Percentiles rank a stretch among this genome's conserved stretches.
Conservation (phyloP, 2,888 invertebrate genomes). For the Helobdella robusta region DNA sequence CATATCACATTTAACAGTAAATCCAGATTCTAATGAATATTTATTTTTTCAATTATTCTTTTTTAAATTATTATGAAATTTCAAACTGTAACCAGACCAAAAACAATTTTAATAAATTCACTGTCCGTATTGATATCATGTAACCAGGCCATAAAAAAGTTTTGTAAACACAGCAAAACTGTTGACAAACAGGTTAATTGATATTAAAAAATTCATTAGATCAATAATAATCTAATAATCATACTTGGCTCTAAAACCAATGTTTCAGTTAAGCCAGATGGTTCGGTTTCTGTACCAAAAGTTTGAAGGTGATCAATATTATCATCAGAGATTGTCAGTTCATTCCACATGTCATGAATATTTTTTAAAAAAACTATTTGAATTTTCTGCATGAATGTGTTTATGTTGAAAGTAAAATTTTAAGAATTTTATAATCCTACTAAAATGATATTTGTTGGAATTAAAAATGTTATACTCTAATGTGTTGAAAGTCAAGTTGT, state of each 20-base stretch:
- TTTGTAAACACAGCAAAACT: slow-evolving; percentile 42
- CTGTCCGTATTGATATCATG: slow-evolving; percentile 40
- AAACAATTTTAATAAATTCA: slow-evolving; percentile 42
- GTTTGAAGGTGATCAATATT: too few relatives aligned
- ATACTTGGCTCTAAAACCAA: neutral
- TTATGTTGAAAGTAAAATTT: neutral
- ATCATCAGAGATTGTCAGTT: too few relatives aligned
- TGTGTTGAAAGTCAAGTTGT: slow-evolving; percentile 35
- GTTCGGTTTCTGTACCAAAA: slow-evolving; percentile 9
- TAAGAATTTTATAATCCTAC: neutral
- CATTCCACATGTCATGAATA: neutral
- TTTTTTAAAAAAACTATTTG: neutral
- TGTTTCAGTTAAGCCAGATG: slow-evolving; percentile 6
- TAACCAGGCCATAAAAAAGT: slow-evolving; percentile 43
- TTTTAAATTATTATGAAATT: too few relatives aligned
- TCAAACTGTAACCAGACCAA: slow-evolving; percentile 39
- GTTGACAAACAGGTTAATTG: neutral
- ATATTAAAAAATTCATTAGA: neutral
- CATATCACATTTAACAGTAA: slow-evolving; percentile 43
- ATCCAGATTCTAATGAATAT: slow-evolving; percentile 32
- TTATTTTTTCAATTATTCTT: too few relatives aligned
- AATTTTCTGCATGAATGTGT: slow-evolving; percentile 3
- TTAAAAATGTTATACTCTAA: slow-evolving; percentile 36
- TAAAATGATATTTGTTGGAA: neutral
- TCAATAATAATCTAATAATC: neutral